Evolutionary conservation across 2,888 invertebrate genomes (phyloP), one percentile per base, ranked within the genome.

Genomic region (Phortica okadai): DNA sequence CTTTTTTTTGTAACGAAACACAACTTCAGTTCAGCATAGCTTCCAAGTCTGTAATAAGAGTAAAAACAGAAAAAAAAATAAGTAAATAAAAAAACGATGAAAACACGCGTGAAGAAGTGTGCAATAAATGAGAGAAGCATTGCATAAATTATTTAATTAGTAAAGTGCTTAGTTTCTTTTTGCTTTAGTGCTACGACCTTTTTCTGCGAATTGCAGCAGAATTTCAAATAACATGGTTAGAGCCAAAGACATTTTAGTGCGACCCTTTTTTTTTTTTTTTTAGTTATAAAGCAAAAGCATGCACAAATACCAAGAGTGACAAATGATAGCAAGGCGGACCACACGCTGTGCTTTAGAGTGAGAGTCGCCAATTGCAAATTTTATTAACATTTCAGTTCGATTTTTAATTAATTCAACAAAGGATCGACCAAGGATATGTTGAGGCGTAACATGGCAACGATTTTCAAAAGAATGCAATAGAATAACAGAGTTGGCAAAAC

Each of bases 391-490:
- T 72, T 72, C 45, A 72, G 54, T 67, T 64, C 62, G 74, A 66
- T 74, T 75, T 75, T 75, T 75, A 75, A 75, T 75, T 75, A 75
- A 75, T 75, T 75, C 70, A 72, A 44, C 33, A 42, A 67, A 67
- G n/a, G 44, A 44, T 44, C n/a, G 7, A 14, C 50, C 50, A 3
- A 11, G 50, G 14, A 8, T 14, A 50, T 50, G 50, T 33, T 1
- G 14, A 14, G 2, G 14, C 50, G 14, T 14, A 50, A 50, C 14
- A 14, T 11, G 2, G 16, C 67, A 67, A 67, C 41, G 74, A 66
- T 33, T 66, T 54, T 50, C 45, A 62, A 62, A 74, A 62, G 64
- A 50, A 74, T 62, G 16, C 74, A 74, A 74, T 74, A 62, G 50
- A 66, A 74, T 58, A 16, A 58, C 66, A 10, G 70, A 6, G 25